Conservation (phyloP, 2,797 vertebrate genomes). For the Sebastes steindachneri region DNA sequence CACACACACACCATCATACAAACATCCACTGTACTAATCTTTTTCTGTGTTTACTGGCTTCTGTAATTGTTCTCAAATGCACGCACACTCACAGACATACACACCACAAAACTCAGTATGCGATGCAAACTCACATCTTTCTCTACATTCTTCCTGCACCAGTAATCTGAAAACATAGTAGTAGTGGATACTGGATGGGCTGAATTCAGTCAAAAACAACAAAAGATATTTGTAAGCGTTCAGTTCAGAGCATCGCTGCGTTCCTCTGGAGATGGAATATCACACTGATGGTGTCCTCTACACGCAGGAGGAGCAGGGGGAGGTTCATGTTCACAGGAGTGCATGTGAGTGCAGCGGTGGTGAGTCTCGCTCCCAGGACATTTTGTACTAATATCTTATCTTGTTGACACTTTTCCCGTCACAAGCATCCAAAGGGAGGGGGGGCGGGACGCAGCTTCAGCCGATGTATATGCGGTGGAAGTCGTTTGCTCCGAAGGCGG, state of each 20-base stretch:
- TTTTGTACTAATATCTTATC: conserved; percentile 13
- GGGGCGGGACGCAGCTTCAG: conserved; percentile 58
- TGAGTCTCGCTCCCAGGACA: conserved; percentile 28
- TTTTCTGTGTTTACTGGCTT: conserved; percentile 13
- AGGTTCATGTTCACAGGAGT: background rate
- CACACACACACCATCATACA: conserved; percentile 5
- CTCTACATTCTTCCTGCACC: conserved; percentile 11
- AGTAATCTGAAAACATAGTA: conserved; percentile 14
- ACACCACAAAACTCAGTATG: background rate
- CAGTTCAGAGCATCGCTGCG: conserved; percentile 17
- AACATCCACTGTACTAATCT: conserved; percentile 22
- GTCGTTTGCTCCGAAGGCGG: conserved; percentile 96
- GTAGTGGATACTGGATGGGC: conserved; percentile 25
- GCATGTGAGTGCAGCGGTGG: background rate
- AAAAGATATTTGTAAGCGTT: conserved; percentile 10
- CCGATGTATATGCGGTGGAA: conserved; percentile 98
- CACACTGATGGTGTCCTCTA: conserved; percentile 17
- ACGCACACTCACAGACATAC: background rate
- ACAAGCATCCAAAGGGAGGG: background rate
- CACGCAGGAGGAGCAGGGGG: background rate
- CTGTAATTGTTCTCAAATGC: conserved; percentile 7
- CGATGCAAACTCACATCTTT: background rate
- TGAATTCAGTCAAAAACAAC: conserved; percentile 37
- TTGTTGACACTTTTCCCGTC: background rate
- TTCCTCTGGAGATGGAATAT: conserved; percentile 6